A percentile compares a stretch with the other conserved stretches of the same genome.
Conservation (phyloP, 2,113 vertebrate genomes). For the Malaclemys terrapin region DNA sequence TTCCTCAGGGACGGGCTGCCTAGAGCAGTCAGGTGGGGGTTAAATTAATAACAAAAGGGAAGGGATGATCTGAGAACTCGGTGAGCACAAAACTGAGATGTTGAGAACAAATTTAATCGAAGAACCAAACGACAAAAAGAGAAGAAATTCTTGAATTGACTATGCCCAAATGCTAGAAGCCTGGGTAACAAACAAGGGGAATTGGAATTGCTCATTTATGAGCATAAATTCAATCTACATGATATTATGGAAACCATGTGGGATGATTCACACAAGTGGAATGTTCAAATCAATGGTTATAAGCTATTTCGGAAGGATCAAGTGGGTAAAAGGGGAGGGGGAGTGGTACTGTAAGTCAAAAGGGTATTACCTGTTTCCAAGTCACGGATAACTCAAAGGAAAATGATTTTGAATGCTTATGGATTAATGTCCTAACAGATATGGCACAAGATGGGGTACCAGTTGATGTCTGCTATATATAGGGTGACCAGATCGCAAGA, state of each 20-base stretch:
- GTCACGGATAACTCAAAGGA: background rate
- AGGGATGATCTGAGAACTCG: background rate
- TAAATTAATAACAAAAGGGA: background rate
- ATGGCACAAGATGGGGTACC: background rate
- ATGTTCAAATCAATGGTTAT: background rate
- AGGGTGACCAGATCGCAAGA: too few relatives aligned
- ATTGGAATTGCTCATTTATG: background rate
- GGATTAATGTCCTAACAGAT: background rate
- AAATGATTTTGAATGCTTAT: background rate
- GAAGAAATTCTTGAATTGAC: background rate
- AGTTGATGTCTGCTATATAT: background rate
- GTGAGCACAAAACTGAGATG: background rate
- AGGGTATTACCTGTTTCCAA: background rate
- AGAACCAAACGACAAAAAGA: background rate
- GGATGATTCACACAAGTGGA: background rate
- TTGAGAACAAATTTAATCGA: background rate
- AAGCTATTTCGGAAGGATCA: background rate
- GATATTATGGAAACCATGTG: background rate
- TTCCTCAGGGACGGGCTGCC: background rate
- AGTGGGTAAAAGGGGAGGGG: background rate
- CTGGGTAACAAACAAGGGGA: background rate
- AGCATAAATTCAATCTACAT: background rate
- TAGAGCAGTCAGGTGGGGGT: background rate
- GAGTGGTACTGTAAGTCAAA: background rate
- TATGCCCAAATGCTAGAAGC: background rate